These are phyloP conservation scores for Gobionotothen gibberifrons DNA, from an alignment of 2,797 vertebrate genomes.

Conservation along the genomic window DNA sequence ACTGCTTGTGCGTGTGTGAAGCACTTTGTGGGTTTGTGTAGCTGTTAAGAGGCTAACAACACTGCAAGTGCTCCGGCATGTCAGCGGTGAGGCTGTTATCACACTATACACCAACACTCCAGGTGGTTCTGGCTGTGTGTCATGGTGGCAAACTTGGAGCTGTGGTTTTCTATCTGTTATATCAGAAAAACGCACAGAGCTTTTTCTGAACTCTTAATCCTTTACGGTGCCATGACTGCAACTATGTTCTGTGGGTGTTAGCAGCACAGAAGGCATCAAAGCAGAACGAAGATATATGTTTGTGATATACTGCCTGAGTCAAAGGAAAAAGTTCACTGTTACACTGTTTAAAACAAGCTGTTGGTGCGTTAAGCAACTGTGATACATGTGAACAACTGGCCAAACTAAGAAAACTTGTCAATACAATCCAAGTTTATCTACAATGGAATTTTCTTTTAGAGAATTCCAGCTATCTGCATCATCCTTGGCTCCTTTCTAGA, in stretches of 20 bases:
- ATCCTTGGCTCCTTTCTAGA: slow-evolving; percentile 18
- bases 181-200: neutral
- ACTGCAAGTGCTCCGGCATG: neutral
- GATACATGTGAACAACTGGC: slow-evolving; percentile 2
- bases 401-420: slow-evolving; percentile 26
- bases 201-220: slow-evolving; percentile 13
- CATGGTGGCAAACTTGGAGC: slow-evolving; percentile 3
- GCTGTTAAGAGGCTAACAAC: slow-evolving; percentile 26
- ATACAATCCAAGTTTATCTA: slow-evolving; percentile 14
- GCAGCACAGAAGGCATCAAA: slow-evolving; percentile 2
- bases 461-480: slow-evolving; percentile 7
- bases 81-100: slow-evolving; percentile 37
- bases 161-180: slow-evolving; percentile 16
- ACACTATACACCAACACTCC: slow-evolving; percentile 43
- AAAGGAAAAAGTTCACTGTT: slow-evolving; percentile 13
- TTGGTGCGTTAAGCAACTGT: slow-evolving; percentile 5
- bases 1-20: slow-evolving; percentile 2
- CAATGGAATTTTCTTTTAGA: slow-evolving; percentile 19
- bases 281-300: neutral
- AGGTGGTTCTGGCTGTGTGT: slow-evolving; percentile 35
- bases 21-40: slow-evolving; percentile 29
- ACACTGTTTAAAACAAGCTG: slow-evolving; percentile 10
- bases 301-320: neutral
- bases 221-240: neutral
- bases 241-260: slow-evolving; percentile 6